Base-by-base conservation (phyloP, 2,113 vertebrate genomes). In the Platichthys stellatus region DNA sequence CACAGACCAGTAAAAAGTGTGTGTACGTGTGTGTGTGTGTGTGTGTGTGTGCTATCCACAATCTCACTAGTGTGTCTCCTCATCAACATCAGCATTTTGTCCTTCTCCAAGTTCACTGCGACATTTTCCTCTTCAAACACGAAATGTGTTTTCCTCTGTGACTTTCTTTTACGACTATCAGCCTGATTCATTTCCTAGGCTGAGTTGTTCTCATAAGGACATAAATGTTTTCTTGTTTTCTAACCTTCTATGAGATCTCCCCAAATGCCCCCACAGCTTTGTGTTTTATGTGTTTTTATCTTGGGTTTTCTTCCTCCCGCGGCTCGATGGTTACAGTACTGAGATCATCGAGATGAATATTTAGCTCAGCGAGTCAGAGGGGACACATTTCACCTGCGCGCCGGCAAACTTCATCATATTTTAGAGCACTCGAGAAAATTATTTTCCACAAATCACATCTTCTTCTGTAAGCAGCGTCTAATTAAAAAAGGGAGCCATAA, bases 81-180 rank as follows among this genome's bases (percentile, higher is more conserved):
- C 81, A 94, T 94, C 89, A 94, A 88, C 13, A 94, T 15, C 56
- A 26, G 92, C 74, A 95, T 94, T 54, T 94, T 94, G 85, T 96
- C 92, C 85, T 94, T 95, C 86, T 96, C 93, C 53, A 94, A 96
- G 89, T 95, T 62, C 61, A 95, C 91, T 69, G 1, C 15, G 95
- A 89, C 45, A 93, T 93, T 76, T 95, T 95, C 62, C 87, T 76
- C 94, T 95, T 69, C 18, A 40, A 45, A 67, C 76, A 3, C 66
- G 26, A 60, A 49, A 23, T 12, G 10, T 43, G 49, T 49, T 14
- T 14, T 57, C 35, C 47, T 53, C 18, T 21, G 7, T 24, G n/a
- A 58, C 45, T 63, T 66, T 72, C 38, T 66, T 69, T 66, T 38
- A 0, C 23, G 68, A 47, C 61, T 1, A 59, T 53, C 58, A 57